phyloP scores from a whole-genome alignment of 2,797 vertebrate species.

The Spea hammondii region DNA sequence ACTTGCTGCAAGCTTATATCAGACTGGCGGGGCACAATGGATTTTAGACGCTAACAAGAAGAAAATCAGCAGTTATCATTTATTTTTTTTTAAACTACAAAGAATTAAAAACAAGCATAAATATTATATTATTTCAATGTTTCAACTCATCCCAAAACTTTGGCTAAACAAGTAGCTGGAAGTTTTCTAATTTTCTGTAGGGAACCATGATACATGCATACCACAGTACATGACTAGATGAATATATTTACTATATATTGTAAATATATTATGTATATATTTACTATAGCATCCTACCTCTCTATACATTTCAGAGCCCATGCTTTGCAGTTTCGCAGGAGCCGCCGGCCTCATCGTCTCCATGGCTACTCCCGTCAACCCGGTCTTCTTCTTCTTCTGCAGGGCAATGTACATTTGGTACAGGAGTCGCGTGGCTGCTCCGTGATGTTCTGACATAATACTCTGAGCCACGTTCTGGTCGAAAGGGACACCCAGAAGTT shows the following conservation, averaged over 20 bases:
- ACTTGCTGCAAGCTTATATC: conserved; percentile 76
- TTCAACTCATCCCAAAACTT: too few relatives aligned
- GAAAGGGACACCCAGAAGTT: conserved; percentile 81
- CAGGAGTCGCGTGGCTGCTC: conserved; percentile 79
- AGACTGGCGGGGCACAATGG: conserved; percentile 67
- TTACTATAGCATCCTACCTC: conserved; percentile 65
- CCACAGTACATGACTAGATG: too few relatives aligned
- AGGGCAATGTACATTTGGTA: conserved; percentile 84
- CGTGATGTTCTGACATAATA: conserved; percentile 82
- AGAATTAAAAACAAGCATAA: too few relatives aligned
- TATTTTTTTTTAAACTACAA: background rate
- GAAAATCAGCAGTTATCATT: background rate
- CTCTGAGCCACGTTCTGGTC: conserved; percentile 74
- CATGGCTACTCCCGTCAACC: conserved; percentile 67
- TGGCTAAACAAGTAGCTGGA: too few relatives aligned
- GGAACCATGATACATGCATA: too few relatives aligned
- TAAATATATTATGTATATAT: too few relatives aligned
- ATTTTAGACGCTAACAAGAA: conserved; percentile 72
- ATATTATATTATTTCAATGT: too few relatives aligned
- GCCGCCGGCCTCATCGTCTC: conserved; percentile 72
- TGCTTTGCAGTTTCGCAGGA: conserved; percentile 62
- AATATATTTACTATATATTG: too few relatives aligned
- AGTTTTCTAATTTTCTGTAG: too few relatives aligned
- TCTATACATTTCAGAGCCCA: conserved; percentile 70
- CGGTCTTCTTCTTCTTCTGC: conserved; percentile 77